Evolutionary conservation across 1,140 invertebrate species (phyloP).

Genomic region (Drosophila paulistorum): DNA sequence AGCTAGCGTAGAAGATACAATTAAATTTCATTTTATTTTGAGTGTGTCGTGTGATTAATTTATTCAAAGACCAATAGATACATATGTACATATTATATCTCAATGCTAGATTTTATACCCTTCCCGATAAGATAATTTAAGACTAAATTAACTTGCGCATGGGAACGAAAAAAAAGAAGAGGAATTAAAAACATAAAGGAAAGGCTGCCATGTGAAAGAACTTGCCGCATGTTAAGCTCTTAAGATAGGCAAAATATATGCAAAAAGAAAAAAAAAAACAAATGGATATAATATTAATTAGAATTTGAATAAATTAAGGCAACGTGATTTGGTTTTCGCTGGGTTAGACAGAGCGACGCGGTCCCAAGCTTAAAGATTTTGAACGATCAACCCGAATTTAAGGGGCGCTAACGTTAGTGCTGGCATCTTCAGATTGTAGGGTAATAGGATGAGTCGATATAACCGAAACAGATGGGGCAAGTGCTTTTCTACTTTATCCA

Average conservation of each 20-base stretch:
- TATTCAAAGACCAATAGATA: too few relatives aligned
- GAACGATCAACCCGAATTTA: slow-evolving; percentile 1
- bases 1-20: too few relatives aligned
- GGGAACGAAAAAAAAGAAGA: slow-evolving; percentile 28
- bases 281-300: slow-evolving; percentile 73
- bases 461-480: slow-evolving; percentile 2
- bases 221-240: slow-evolving; percentile 50
- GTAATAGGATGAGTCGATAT: not conserved
- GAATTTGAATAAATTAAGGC: slow-evolving; percentile 76
- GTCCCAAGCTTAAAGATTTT: slow-evolving; percentile 6
- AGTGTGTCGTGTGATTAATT: too few relatives aligned
- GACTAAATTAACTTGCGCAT: slow-evolving; percentile 67
- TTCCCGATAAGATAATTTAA: slow-evolving; percentile 39
- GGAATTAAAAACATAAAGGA: slow-evolving; percentile 36
- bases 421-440: not conserved
- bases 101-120: not conserved
- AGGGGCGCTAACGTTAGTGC: not conserved
- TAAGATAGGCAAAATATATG: slow-evolving; percentile 2
- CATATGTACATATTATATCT: too few relatives aligned
- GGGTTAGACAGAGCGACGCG: slow-evolving; percentile 79
- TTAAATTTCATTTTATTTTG: too few relatives aligned
- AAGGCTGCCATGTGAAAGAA: slow-evolving; percentile 63
- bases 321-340: slow-evolving; percentile 61
- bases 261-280: slow-evolving; percentile 28
- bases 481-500: slow-evolving; percentile 31